A percentile compares a stretch with the other conserved stretches of the same genome.
Evolutionary conservation across 2,888 invertebrate genomes (phyloP).

Genomic region (Nymphalis c-album): DNA sequence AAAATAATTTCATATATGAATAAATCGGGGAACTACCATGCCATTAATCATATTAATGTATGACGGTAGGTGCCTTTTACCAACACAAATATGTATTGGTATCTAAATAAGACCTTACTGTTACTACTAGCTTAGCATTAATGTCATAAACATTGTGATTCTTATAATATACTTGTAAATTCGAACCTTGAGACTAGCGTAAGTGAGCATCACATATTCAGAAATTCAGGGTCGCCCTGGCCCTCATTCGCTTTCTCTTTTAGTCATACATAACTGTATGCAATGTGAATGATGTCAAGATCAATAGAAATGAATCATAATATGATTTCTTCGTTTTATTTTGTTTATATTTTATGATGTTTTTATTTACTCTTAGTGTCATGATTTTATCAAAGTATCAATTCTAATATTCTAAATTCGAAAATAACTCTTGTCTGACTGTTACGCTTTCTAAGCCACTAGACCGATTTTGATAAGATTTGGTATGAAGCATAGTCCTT

Average conservation of each 20-base stretch:
- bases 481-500: no score
- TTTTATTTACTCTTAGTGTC: no score
- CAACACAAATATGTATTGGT: no score
- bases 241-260: constrained; percentile 35
- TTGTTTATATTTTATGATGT: background rate
- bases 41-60: no score
- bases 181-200: constrained; percentile 18
- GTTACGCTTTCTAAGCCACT: no score
- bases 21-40: no score
- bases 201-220: constrained; percentile 23
- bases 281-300: constrained; percentile 44
- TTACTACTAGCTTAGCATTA: background rate
- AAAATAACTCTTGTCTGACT: no score
- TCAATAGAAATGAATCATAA: constrained; percentile 38
- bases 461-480: no score
- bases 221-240: constrained; percentile 21
- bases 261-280: constrained; percentile 28
- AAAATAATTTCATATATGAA: no score
- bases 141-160: background rate
- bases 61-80: no score
- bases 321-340: constrained; percentile 21
- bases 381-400: no score
- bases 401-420: no score
- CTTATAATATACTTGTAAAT: constrained; percentile 15
- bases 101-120: background rate